Conservation (phyloP, 2,888 invertebrate genomes). For the Teleogryllus oceanicus region DNA sequence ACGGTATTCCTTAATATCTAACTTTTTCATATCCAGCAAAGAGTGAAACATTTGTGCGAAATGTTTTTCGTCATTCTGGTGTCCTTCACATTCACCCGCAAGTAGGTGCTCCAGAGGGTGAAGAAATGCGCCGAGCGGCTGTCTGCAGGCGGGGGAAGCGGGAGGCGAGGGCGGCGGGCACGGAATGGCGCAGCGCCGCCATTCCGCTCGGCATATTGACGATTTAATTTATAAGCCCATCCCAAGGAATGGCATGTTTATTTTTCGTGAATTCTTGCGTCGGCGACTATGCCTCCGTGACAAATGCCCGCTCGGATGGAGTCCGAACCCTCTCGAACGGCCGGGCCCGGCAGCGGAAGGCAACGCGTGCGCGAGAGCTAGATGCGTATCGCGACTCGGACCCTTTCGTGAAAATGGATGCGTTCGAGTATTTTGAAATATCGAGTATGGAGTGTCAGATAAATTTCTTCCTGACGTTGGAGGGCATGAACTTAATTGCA, state of each 20-base stretch:
- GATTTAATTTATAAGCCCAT: no score
- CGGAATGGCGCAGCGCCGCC: no score
- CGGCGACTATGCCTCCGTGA: background rate
- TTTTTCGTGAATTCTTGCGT: background rate
- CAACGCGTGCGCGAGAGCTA: background rate
- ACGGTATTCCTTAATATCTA: no score
- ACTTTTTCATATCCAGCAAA: no score
- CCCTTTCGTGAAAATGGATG: conserved; percentile 6
- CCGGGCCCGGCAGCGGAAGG: background rate
- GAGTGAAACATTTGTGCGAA: no score
- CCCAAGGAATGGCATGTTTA: background rate
- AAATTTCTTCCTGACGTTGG: background rate
- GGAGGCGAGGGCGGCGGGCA: no score
- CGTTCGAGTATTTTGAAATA: conserved; percentile 3
- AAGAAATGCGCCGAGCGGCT: no score
- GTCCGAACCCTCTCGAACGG: background rate
- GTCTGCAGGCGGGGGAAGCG: no score
- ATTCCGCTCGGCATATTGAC: no score
- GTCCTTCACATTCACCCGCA: no score
- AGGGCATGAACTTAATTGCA: background rate
- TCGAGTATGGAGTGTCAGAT: background rate
- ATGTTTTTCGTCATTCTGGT: no score
- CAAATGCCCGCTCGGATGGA: background rate
- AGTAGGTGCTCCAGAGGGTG: no score
- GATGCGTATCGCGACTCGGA: background rate